Percentiles rank a stretch among this genome's conserved stretches.
Conservation (phyloP, 2,797 vertebrate species). For the Takifugu rubripes region DNA sequence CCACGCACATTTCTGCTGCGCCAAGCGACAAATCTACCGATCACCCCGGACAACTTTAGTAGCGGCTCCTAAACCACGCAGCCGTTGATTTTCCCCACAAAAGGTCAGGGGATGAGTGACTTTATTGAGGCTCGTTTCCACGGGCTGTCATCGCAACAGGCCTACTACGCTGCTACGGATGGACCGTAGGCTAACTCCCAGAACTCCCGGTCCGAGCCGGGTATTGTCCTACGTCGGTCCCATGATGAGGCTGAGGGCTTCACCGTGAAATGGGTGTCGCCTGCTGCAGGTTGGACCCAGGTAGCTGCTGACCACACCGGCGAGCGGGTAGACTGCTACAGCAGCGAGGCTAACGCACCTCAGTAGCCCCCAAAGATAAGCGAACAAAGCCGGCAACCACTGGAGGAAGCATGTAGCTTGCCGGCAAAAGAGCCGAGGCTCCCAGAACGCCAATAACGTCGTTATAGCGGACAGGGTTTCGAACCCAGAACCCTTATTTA, state of each 20-base stretch:
- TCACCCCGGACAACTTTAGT: too few species aligned
- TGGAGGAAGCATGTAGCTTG: constrained; percentile 27
- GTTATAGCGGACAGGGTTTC: too few species aligned
- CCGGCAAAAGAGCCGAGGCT: constrained; percentile 9
- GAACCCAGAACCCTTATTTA: too few species aligned
- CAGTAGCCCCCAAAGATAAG: constrained; percentile 38
- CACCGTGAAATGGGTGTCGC: constrained; percentile 1
- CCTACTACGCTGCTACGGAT: constrained; percentile 29
- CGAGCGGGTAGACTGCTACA: constrained; percentile 13
- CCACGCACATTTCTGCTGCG: too few species aligned
- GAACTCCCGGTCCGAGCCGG: neutral
- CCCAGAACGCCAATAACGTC: neutral
- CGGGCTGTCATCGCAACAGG: constrained; percentile 26
- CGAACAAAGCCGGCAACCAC: constrained; percentile 73
- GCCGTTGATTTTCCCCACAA: too few species aligned
- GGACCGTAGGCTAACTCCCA: too few species aligned
- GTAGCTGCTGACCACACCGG: constrained; percentile 14
- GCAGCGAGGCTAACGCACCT: constrained; percentile 40
- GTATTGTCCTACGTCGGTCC: constrained; percentile 2
- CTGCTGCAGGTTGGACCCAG: neutral
- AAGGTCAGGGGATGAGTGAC: too few species aligned
- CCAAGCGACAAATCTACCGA: too few species aligned
- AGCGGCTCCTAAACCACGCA: too few species aligned
- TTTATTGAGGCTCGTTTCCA: neutral
- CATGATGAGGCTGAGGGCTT: constrained; percentile 9